Evolutionary conservation across 92 coral and sea anemone genomes (phyloP).

Genomic region (Chrysogorgia sp.): DNA sequence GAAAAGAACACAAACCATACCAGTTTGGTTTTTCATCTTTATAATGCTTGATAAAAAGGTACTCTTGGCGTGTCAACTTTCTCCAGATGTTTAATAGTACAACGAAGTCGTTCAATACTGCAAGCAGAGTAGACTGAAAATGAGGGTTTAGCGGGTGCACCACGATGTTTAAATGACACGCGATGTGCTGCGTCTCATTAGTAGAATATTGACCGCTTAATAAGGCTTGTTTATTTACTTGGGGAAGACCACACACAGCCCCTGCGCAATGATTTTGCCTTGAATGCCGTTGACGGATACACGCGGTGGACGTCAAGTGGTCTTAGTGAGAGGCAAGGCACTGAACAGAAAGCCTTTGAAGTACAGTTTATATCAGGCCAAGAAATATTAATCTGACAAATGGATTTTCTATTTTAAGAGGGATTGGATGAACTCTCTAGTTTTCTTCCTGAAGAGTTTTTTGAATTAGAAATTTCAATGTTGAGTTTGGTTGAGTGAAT

Average conservation of each 20-base stretch:
- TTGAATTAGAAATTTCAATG: background rate
- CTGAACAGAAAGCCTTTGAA: background rate
- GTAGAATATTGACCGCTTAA: conserved; percentile 46
- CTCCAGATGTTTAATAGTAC: conserved; percentile 17
- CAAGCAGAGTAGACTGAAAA: background rate
- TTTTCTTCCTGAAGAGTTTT: background rate
- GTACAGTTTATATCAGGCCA: background rate
- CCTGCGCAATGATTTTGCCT: conserved; percentile 24
- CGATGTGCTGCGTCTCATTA: conserved; percentile 37
- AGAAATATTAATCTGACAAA: background rate
- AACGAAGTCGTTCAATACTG: background rate
- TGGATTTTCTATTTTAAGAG: background rate
- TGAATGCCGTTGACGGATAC: conserved; percentile 46
- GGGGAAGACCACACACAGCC: conserved; percentile 41
- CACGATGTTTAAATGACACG: conserved; percentile 10
- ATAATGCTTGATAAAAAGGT: background rate
- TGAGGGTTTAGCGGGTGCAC: conserved; percentile 19
- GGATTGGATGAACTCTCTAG: background rate
- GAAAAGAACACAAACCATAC: conserved; percentile 29
- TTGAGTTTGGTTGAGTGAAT: background rate
- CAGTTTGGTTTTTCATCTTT: conserved; percentile 18
- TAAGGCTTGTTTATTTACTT: conserved; percentile 48
- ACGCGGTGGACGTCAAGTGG: conserved; percentile 45
- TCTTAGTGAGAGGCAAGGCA: conserved; percentile 40
- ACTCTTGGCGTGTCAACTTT: background rate